Evolutionary conservation across 2,888 invertebrate species (phyloP), one percentile per base, ranked within the genome.

Genomic region (Ophraella communa): DNA sequence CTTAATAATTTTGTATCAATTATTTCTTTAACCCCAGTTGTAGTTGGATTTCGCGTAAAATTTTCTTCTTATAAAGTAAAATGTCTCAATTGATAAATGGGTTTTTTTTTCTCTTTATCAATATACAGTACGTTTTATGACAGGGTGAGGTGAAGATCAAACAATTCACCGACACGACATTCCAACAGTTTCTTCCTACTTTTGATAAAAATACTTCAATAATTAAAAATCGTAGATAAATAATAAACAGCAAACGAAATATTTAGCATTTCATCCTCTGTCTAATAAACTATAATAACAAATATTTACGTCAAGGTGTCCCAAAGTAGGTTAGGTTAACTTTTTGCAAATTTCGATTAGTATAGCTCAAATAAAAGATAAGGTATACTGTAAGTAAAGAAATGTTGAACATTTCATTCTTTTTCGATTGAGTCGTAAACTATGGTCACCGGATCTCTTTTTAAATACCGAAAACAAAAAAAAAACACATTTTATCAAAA

Each of bases 281-380:
- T 47, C 2, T 47, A 47, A 47, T 47, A 47, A 47, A 18, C 20
- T 3, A 18, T 47, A 47, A 17, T 14, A 47, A n/a, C n/a, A 20
- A 45, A 45, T 18, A 20, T 45, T 14, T 47, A 47, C 47, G 47
- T 18, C 47, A 47, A 47, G 30, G 47, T 47, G 47, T 47, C 47
- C 1, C 47, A 47, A 47, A 47, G 17, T 18, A 17, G 47, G 8
- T 47, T 47, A 45, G 20, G 8, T 47, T n/a, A n/a, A n/a, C n/a
- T n/a, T n/a, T n/a, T n/a, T n/a, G n/a, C n/a, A n/a, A n/a, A n/a
- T n/a, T n/a, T 47, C 8, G 47, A 47, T 47, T 47, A 47, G 47
- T 17, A 30, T 47, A 47, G 47, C 3, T 47, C 47, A 47, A 47
- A 45, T 45, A 45, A 47, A 47, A 47, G 8, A 47, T 18, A 47